A percentile compares a stretch with the other conserved stretches of the same genome.
Evolutionary conservation across 2,113 vertebrate species (phyloP).

Genomic region (Jaculus jaculus): DNA sequence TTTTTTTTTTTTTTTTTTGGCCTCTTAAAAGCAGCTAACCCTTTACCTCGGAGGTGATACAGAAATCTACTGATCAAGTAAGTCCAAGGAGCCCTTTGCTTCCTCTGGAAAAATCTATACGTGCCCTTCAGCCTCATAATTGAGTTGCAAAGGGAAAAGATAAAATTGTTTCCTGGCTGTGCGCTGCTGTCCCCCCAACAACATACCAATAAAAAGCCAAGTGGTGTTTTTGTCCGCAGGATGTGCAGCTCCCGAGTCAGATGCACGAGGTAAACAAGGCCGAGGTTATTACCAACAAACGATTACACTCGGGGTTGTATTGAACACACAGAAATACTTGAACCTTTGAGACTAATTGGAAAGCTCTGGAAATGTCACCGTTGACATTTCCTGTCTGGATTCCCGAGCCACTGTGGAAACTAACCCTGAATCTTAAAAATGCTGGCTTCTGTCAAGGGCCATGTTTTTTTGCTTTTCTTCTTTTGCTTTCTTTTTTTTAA

Average conservation of each 20-base stretch:
- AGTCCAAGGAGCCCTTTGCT: constrained; percentile 56
- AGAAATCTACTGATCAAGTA: constrained; percentile 41
- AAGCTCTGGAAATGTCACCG: not conserved
- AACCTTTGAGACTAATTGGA: constrained; percentile 65
- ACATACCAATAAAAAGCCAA: constrained; percentile 66
- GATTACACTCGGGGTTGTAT: constrained; percentile 49
- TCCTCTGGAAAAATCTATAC: constrained; percentile 63
- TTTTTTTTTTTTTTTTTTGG: not conserved
- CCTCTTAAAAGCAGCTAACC: constrained; percentile 53
- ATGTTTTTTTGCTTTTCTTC: not conserved
- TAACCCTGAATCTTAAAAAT: constrained; percentile 48
- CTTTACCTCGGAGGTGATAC: not conserved
- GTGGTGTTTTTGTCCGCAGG: constrained; percentile 59
- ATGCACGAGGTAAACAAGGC: constrained; percentile 57
- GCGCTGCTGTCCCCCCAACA: constrained; percentile 46
- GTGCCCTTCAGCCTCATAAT: constrained; percentile 68
- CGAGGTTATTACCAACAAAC: constrained; percentile 65
- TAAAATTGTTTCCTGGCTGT: constrained; percentile 62
- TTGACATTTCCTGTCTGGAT: constrained; percentile 37
- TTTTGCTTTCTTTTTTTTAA: too few relatives aligned
- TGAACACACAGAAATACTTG: constrained; percentile 6
- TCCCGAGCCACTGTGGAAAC: constrained; percentile 32
- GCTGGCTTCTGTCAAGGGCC: not conserved
- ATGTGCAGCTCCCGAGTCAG: not conserved
- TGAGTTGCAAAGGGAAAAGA: constrained; percentile 68